Base-by-base conservation (phyloP, 2,797 vertebrate species). In the Neosilurus hyrtlii region DNA sequence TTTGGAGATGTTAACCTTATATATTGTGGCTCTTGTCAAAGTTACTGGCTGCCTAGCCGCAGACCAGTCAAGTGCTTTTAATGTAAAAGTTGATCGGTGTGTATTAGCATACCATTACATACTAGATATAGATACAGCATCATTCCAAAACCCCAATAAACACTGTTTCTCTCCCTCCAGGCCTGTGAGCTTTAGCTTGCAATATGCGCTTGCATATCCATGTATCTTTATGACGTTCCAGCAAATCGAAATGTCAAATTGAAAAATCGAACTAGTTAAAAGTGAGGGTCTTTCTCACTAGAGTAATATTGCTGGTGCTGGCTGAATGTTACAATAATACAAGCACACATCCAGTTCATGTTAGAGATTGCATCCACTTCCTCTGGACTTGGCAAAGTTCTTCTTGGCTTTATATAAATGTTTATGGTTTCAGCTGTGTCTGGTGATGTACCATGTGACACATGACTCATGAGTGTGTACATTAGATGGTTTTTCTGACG, bases 151-250 rank as follows among this genome's bases (percentile, higher is more conserved):
- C n/a, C 15, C 1, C 49, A 63, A 59, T 37, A 59, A 1, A 61
- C n/a, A 16, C 18, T 62, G 59, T 78, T 77, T 77, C 59, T 51
- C 22, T 77, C 59, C 75, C 75, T 62, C 75, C 24, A 78, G 59
- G 24, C 56, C 71, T 56, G 8, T 73, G 24, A 18, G 51, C 24
- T 73, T 56, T 30, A 56, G 16, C 18, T 73, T 56, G 16, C 43
- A 70, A n/a, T 59, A 12, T 57, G 20, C 18, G 35, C 37, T 14
- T 11, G 18, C 9, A 22, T 37, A 51, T 74, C 26, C 22, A 61
- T 59, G 22, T n/a, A n/a, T 76, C 14, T 61, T 24, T 35, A 49
- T 26, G 61, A 63, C 63, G 37, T 20, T 49, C 11, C 6, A 61
- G 22, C 72, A 37, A 37, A 24, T n/a, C 43, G 35, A 37, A 24